phyloP scores from a whole-genome alignment of 2,113 vertebrate species.

The Cyprinodon variegatus region DNA sequence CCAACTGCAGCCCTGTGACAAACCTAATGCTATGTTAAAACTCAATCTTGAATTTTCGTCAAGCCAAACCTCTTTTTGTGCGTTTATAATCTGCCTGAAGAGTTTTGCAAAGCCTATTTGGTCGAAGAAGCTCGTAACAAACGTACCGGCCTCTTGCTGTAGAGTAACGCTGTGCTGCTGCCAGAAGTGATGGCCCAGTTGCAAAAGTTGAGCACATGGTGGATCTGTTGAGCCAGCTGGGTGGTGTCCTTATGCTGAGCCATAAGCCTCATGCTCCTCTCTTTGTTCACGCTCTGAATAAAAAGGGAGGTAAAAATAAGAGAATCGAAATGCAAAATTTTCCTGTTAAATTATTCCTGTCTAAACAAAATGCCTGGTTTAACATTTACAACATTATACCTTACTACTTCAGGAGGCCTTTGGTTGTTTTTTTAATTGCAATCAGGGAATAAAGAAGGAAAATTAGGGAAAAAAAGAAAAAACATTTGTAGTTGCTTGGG shows the following conservation, averaged over 20 bases:
- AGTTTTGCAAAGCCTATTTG: background rate
- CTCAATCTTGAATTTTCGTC: background rate
- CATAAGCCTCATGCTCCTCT: constrained; percentile 91
- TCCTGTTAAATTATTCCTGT: background rate
- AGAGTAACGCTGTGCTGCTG: constrained; percentile 94
- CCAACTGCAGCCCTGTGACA: too few relatives aligned
- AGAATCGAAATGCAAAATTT: background rate
- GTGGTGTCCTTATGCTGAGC: constrained; percentile 93
- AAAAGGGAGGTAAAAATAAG: constrained; percentile 2
- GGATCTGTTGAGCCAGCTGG: constrained; percentile 91
- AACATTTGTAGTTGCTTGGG: too few relatives aligned
- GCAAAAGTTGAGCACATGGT: constrained; percentile 96
- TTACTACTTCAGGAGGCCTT: background rate
- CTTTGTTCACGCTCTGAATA: constrained; percentile 91
- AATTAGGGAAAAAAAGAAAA: background rate
- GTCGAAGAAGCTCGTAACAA: background rate
- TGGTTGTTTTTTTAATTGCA: background rate
- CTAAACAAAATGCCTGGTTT: too few relatives aligned
- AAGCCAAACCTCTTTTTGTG: background rate
- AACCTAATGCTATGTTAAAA: background rate
- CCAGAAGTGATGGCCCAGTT: constrained; percentile 96
- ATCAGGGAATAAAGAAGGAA: background rate
- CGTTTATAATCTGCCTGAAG: background rate
- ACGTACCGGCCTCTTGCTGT: constrained; percentile 96
- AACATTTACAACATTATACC: background rate